phyloP scores from a whole-genome alignment of 2,113 vertebrate genomes.

The Smithornis capensis region DNA sequence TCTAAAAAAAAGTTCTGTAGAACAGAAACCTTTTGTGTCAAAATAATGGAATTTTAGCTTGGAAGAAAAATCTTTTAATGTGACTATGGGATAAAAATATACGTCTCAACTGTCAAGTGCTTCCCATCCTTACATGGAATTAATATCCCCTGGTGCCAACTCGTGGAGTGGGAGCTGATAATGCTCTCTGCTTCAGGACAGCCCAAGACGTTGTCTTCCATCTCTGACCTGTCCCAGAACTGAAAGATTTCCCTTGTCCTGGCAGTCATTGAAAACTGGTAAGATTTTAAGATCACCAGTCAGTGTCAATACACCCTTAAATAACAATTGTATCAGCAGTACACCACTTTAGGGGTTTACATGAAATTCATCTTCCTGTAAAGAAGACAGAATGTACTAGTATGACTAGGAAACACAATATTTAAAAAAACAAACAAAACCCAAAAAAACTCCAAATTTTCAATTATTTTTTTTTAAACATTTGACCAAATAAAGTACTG shows the following conservation, averaged over 20 bases:
- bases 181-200: neutral
- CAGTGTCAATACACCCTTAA: neutral
- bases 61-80: neutral
- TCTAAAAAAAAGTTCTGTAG: neutral
- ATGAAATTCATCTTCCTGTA: neutral
- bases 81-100: neutral
- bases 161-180: neutral
- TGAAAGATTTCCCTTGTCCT: neutral
- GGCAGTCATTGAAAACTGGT: neutral
- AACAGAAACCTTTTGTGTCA: neutral
- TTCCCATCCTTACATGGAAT: neutral
- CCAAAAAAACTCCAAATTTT: fast-evolving
- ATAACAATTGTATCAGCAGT: neutral
- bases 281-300: neutral
- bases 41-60: neutral
- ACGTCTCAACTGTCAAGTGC: neutral
- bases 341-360: neutral
- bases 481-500: neutral
- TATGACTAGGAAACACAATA: neutral
- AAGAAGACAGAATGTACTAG: neutral
- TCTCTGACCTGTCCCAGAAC: neutral
- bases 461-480: neutral
- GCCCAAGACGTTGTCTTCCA: neutral
- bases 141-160: neutral
- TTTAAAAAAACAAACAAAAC: neutral